A percentile compares a stretch with the other conserved stretches of the same genome.
phyloP scores from a whole-genome alignment of 2,888 invertebrate genomes.

The Rotaria sp. region DNA sequence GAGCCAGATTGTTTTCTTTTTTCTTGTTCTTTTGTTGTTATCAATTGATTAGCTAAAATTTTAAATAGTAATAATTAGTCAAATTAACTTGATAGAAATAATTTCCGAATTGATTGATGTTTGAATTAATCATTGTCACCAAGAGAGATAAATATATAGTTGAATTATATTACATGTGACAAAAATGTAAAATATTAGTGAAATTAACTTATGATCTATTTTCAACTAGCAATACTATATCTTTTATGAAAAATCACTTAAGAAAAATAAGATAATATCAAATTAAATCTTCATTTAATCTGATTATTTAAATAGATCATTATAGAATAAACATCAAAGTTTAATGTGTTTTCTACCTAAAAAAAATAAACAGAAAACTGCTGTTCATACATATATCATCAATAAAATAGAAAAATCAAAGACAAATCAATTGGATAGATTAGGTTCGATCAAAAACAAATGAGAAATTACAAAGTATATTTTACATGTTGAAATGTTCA shows the following conservation, averaged over 20 bases:
- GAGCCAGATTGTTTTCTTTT: background rate
- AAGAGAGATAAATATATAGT: background rate
- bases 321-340: background rate
- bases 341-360: background rate
- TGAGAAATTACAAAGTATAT: background rate
- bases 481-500: background rate
- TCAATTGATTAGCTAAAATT: background rate
- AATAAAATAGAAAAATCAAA: background rate
- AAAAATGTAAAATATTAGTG: no score
- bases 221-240: no score
- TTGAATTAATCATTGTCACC: background rate
- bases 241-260: no score
- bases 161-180: no score
- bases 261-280: background rate
- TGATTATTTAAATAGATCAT: background rate
- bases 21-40: background rate
- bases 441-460: background rate
- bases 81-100: no score
- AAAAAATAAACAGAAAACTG: background rate
- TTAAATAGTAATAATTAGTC: background rate
- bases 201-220: no score
- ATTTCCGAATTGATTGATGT: no score
- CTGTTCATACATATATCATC: background rate
- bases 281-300: no score
- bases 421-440: background rate